phyloP scores from a whole-genome alignment of 2,888 invertebrate genomes.

The Drosophila pseudotakahashii region DNA sequence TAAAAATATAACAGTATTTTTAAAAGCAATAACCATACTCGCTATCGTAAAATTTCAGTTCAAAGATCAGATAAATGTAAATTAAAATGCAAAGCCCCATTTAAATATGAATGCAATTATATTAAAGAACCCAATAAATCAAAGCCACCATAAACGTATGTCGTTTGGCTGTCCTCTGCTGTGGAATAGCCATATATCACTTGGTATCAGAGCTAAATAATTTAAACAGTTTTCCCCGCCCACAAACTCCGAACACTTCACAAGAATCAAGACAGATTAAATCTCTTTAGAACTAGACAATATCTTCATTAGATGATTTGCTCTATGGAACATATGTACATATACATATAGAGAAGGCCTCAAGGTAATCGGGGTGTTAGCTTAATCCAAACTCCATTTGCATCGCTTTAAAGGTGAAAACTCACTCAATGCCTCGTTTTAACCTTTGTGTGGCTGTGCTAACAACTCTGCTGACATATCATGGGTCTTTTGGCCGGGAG shows the following conservation, averaged over 20 bases:
- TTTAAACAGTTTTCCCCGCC: conserved; percentile 18
- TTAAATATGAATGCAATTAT: conserved; percentile 35
- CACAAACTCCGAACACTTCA: background rate
- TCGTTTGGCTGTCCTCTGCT: conserved; percentile 27
- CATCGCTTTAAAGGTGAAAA: conserved; percentile 1
- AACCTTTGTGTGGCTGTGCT: conserved; percentile 35
- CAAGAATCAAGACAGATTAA: conserved; percentile 9
- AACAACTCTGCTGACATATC: conserved; percentile 33
- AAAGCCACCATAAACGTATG: conserved; percentile 24
- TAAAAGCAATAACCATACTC: background rate
- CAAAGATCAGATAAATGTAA: conserved; percentile 11
- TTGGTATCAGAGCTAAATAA: conserved; percentile 18
- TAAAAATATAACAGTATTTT: background rate
- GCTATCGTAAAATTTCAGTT: conserved; percentile 1
- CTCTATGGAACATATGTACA: conserved; percentile 7
- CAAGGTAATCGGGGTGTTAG: conserved; percentile 31
- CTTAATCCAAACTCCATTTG: conserved; percentile 40
- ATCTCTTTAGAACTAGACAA: conserved; percentile 20
- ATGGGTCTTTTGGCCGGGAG: conserved; percentile 24
- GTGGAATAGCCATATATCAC: conserved; percentile 25
- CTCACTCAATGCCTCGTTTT: conserved; percentile 13
- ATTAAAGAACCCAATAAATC: conserved; percentile 32
- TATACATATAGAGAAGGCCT: conserved; percentile 1
- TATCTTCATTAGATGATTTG: conserved; percentile 37
- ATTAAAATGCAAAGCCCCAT: conserved; percentile 11